A percentile compares a stretch with the other conserved stretches of the same genome.
These are phyloP conservation scores for Lepidochitona cinerea DNA, from an alignment of 2,888 invertebrate genomes.

Conservation along the genomic window DNA sequence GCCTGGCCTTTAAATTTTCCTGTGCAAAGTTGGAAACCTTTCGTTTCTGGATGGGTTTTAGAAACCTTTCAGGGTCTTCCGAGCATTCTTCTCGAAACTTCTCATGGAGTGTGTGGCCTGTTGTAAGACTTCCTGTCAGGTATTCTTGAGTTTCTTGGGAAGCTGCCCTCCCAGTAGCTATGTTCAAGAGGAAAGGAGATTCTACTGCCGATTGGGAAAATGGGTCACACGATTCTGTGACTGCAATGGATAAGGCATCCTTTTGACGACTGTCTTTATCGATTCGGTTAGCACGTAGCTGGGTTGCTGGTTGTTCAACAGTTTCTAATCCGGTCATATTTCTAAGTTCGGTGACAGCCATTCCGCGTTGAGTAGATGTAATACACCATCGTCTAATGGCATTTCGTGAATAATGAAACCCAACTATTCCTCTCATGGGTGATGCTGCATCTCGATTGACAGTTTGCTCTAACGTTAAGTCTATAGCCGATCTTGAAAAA, in stretches of 20 bases:
- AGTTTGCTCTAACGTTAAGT: conserved; percentile 20
- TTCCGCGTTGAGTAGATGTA: conserved; percentile 16
- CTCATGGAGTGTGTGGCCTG: too few relatives aligned
- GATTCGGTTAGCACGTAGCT: background rate
- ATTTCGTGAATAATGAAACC: conserved; percentile 9
- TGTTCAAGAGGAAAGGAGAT: too few relatives aligned
- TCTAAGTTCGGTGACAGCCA: conserved; percentile 16
- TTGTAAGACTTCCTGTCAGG: too few relatives aligned
- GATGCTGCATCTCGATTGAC: conserved; percentile 22
- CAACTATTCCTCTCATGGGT: conserved; percentile 16
- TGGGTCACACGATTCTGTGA: background rate
- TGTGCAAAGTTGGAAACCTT: too few relatives aligned
- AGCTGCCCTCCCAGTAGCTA: too few relatives aligned
- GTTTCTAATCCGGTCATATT: conserved; percentile 5
- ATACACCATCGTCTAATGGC: conserved; percentile 18
- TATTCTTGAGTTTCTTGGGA: too few relatives aligned
- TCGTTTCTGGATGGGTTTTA: too few relatives aligned
- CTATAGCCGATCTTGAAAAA: conserved; percentile 12
- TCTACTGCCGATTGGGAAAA: too few relatives aligned
- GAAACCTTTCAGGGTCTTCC: conserved; percentile 1
- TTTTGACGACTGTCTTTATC: too few relatives aligned
- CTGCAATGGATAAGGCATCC: background rate
- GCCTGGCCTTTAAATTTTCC: too few relatives aligned
- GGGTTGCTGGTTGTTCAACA: background rate
- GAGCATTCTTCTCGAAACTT: too few relatives aligned